phyloP scores from a whole-genome alignment of 92 coral and sea anemone species.

The Blastomussa wellsi region DNA sequence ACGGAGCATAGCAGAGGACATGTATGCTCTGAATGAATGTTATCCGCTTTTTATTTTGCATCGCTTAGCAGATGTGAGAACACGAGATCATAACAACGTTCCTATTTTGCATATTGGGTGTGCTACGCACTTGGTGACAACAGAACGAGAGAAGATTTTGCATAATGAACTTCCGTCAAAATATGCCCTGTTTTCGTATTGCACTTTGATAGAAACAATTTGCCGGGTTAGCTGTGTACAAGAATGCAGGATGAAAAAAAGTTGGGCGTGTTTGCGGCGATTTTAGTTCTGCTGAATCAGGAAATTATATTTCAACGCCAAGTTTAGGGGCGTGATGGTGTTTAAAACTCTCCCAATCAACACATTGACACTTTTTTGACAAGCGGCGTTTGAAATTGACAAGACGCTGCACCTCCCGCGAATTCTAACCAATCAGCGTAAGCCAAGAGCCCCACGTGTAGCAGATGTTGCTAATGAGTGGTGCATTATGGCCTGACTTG shows the following conservation, averaged over 20 bases:
- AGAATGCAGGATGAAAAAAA: neutral
- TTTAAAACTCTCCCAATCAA: constrained; percentile 85
- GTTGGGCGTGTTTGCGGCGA: neutral
- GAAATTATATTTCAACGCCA: constrained; percentile 43
- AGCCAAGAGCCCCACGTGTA: constrained; percentile 79
- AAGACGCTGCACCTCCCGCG: constrained; percentile 85
- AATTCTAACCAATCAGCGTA: constrained; percentile 69
- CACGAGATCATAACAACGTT: constrained; percentile 79
- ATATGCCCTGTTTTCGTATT: neutral
- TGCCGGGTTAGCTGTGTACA: neutral
- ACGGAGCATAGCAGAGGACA: neutral
- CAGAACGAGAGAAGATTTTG: constrained; percentile 61
- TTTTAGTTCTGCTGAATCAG: constrained; percentile 13
- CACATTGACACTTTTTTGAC: constrained; percentile 73
- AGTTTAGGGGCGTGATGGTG: constrained; percentile 75
- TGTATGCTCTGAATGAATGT: neutral
- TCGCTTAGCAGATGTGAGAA: constrained; percentile 72
- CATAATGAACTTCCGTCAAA: constrained; percentile 27
- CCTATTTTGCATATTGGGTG: constrained; percentile 98
- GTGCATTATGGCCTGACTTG: constrained; percentile 82
- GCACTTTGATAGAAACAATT: neutral
- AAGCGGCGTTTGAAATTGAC: constrained; percentile 83
- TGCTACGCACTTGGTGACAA: constrained; percentile 84
- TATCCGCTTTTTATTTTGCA: constrained; percentile 35
- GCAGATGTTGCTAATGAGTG: constrained; percentile 96